Conservation (phyloP, 64 coral and sea anemone species). For the Dendrophyllia cribrosa region DNA sequence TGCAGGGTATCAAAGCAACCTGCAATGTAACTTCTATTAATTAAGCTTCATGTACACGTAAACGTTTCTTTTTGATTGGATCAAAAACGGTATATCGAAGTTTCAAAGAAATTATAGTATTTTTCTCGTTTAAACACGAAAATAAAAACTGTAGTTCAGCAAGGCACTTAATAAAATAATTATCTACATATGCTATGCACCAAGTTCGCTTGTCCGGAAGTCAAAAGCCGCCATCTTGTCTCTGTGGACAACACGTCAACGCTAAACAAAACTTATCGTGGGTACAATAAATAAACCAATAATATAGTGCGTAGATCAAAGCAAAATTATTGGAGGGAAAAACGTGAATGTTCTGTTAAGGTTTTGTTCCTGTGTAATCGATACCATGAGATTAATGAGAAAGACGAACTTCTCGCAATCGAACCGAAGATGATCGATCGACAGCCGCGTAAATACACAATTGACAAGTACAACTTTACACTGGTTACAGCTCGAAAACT, state of each 20-base stretch:
- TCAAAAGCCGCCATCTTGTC: slow-evolving; percentile 43
- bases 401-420: not conserved
- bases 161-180: not conserved
- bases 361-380: not conserved
- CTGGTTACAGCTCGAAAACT: not conserved
- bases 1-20: too few species aligned
- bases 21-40: too few species aligned
- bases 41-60: too few species aligned
- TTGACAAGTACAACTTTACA: not conserved
- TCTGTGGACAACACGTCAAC: slow-evolving; percentile 13
- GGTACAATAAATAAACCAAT: not conserved
- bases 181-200: not conserved
- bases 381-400: not conserved
- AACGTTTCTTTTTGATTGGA: too few species aligned
- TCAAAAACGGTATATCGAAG: too few species aligned
- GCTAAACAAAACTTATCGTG: slow-evolving; percentile 24
- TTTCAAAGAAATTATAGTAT: too few species aligned
- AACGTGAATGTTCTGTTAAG: not conserved
- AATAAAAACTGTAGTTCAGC: not conserved
- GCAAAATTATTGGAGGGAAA: not conserved
- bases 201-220: slow-evolving; percentile 26
- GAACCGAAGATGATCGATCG: slow-evolving; percentile 6
- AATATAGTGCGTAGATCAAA: not conserved
- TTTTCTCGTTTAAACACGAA: not conserved
- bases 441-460: slow-evolving; percentile 21